Percentiles rank a stretch among this genome's conserved stretches.
phyloP scores from a whole-genome alignment of 2,888 invertebrate genomes.

The Mechanitis mazaeus region DNA sequence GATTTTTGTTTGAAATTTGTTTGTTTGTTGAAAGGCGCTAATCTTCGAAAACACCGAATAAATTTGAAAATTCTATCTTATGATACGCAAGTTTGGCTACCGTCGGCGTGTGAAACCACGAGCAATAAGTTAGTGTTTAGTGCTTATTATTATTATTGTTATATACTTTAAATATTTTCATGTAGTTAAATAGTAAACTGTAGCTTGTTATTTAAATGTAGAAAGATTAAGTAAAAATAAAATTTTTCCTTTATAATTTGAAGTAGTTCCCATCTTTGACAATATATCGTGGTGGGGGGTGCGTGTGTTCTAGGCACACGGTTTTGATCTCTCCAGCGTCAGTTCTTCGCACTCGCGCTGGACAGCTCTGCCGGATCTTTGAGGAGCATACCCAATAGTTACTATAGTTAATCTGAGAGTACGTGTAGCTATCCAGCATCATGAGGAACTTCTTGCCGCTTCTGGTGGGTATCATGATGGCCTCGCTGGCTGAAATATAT shows the following conservation, averaged over 20 bases:
- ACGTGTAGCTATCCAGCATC: constrained; percentile 44
- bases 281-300: constrained; percentile 35
- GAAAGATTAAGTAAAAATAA: no score
- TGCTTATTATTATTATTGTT: no score
- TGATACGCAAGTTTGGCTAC: no score
- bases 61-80: no score
- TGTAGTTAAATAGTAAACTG: no score
- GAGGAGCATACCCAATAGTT: constrained; percentile 42
- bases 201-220: no score
- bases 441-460: constrained; percentile 36
- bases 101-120: no score
- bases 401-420: constrained; percentile 44
- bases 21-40: no score
- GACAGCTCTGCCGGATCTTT: constrained; percentile 23
- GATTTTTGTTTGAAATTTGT: no score
- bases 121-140: no score
- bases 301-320: constrained; percentile 31
- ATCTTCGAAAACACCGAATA: no score
- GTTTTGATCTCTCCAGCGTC: constrained; percentile 22
- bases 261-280: constrained; percentile 30
- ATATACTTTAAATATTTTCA: no score
- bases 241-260: constrained; percentile 24
- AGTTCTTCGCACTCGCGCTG: constrained; percentile 17
- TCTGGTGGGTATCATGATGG: constrained; percentile 38
- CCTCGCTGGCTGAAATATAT: constrained; percentile 25